These are phyloP conservation scores for Cylloceria caligata DNA, from an alignment of 2,888 invertebrate genomes.

Conservation along the genomic window DNA sequence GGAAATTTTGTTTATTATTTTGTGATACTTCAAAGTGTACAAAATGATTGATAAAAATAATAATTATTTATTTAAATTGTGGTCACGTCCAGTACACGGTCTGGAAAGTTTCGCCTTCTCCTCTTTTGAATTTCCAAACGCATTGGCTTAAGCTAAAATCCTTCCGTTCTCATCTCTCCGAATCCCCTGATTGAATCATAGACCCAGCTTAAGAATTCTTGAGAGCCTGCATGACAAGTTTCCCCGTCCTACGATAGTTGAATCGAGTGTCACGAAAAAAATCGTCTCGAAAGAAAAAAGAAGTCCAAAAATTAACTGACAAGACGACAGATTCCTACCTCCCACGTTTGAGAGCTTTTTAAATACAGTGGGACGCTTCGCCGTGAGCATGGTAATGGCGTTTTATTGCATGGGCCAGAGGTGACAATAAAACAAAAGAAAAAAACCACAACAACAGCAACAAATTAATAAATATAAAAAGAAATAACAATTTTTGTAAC, in stretches of 20 bases:
- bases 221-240: slow-evolving; percentile 40
- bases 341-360: slow-evolving; percentile 3
- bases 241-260: slow-evolving; percentile 1
- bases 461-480: no score
- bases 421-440: slow-evolving; percentile 19
- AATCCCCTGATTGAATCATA: not conserved
- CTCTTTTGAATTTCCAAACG: not conserved
- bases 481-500: slow-evolving; percentile 60
- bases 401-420: slow-evolving; percentile 52
- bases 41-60: not conserved
- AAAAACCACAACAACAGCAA: no score
- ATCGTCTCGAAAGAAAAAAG: slow-evolving; percentile 7
- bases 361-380: slow-evolving; percentile 12
- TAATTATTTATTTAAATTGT: no score
- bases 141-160: slow-evolving; percentile 19
- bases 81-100: not conserved
- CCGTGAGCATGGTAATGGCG: slow-evolving; percentile 38
- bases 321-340: not conserved
- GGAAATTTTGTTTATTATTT: no score
- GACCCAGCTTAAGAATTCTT: slow-evolving; percentile 32
- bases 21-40: no score
- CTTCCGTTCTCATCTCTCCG: slow-evolving; percentile 7
- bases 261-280: not conserved
- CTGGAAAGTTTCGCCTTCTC: not conserved
- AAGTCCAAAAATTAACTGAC: not conserved